Percentiles rank a stretch among this genome's conserved stretches.
Conservation (phyloP, 2,888 invertebrate species). For the Onthophagus sagittarius region DNA sequence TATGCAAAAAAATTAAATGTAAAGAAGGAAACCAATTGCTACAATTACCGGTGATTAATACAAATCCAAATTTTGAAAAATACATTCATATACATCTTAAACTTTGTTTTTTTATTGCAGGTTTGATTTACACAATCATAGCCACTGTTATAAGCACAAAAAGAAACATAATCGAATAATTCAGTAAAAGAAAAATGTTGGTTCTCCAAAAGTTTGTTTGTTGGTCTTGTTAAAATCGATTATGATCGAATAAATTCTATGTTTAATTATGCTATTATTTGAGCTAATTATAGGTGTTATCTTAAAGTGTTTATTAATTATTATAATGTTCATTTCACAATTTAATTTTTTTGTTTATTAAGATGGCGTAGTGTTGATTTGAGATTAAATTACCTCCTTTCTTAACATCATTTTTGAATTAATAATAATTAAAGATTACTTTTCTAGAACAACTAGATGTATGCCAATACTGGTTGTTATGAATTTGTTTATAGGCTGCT, state of each 20-base stretch:
- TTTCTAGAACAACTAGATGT: no score
- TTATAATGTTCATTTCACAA: background rate
- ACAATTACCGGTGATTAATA: constrained; percentile 23
- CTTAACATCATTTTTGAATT: no score
- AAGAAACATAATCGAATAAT: background rate
- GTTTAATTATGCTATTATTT: background rate
- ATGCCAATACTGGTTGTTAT: no score
- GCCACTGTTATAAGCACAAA: background rate
- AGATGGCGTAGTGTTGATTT: no score
- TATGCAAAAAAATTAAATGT: constrained; percentile 7
- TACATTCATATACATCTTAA: background rate
- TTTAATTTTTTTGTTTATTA: background rate
- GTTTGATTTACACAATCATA: background rate
- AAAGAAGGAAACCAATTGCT: constrained; percentile 20
- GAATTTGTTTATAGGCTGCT: no score
- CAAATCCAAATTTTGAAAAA: constrained; percentile 3
- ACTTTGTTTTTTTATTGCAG: background rate
- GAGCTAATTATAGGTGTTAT: background rate
- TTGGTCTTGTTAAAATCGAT: background rate
- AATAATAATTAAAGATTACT: no score
- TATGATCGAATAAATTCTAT: background rate
- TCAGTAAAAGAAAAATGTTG: no score
- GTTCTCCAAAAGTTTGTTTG: background rate
- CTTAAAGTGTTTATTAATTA: background rate
- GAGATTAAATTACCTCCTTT: no score